Evolutionary conservation across 1,140 invertebrate species (phyloP).

Genomic region (Hylaeus volcanicus): DNA sequence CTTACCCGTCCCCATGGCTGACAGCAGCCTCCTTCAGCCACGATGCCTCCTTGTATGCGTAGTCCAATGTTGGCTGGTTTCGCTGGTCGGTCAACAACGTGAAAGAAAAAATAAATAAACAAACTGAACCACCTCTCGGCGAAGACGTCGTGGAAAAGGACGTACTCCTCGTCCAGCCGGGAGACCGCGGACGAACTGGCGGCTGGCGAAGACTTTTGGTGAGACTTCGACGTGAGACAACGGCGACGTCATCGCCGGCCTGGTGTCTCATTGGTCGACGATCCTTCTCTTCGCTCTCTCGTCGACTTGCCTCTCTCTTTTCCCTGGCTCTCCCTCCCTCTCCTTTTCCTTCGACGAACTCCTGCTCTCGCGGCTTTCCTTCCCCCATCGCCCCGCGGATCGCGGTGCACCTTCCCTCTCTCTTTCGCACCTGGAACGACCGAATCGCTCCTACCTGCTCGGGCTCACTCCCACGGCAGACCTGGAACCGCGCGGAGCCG

Average conservation of each 20-base stretch:
- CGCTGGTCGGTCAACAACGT: slow-evolving; percentile 58
- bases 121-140: slow-evolving; percentile 46
- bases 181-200: slow-evolving; percentile 78
- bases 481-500: slow-evolving; percentile 46
- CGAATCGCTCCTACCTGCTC: slow-evolving; percentile 35
- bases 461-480: slow-evolving; percentile 52
- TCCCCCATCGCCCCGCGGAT: background rate
- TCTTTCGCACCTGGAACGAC: slow-evolving; percentile 33
- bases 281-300: slow-evolving; percentile 56
- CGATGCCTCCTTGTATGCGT: slow-evolving; percentile 69
- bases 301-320: slow-evolving; percentile 61
- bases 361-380: slow-evolving; percentile 50
- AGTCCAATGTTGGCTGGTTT: slow-evolving; percentile 67
- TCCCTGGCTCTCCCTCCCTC: slow-evolving; percentile 60
- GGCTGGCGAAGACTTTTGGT: slow-evolving; percentile 70
- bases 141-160: slow-evolving; percentile 33
- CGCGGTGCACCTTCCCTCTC: background rate
- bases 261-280: slow-evolving; percentile 69
- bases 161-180: slow-evolving; percentile 72
- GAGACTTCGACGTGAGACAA: slow-evolving; percentile 71
- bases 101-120: slow-evolving; percentile 47
- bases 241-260: slow-evolving; percentile 68
- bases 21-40: slow-evolving; percentile 74
- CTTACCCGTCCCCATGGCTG: slow-evolving; percentile 80
- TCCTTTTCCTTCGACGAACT: slow-evolving; percentile 64